Conservation (phyloP, 2,113 vertebrate species). For the Aix galericulata region DNA sequence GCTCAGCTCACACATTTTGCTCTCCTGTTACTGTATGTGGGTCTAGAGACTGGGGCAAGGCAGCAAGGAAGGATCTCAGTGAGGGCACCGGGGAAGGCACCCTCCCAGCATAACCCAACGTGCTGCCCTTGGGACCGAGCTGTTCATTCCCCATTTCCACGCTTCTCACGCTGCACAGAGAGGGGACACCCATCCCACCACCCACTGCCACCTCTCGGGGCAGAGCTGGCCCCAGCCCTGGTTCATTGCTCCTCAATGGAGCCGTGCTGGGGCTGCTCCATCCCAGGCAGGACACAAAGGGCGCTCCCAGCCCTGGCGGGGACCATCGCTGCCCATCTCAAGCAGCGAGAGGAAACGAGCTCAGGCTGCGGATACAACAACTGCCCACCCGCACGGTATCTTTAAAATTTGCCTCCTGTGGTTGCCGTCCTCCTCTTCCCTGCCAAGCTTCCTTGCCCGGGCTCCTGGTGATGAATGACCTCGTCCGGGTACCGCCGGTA, state of each 20-base stretch:
- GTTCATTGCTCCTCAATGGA: neutral
- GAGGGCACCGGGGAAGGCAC: neutral
- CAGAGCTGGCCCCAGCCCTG: fast-evolving
- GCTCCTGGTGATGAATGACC: constrained; percentile 5
- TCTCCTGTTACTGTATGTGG: fast-evolving
- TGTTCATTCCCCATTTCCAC: fast-evolving
- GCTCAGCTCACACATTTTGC: neutral
- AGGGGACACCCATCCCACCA: neutral
- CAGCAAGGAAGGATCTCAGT: fast-evolving
- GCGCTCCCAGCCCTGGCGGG: neutral
- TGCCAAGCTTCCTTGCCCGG: neutral
- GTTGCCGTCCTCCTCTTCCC: neutral
- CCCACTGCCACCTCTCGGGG: fast-evolving
- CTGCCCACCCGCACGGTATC: neutral
- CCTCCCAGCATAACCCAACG: neutral
- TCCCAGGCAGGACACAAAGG: fast-evolving
- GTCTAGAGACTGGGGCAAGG: neutral
- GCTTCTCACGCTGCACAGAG: neutral
- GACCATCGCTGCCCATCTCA: neutral
- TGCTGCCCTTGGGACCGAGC: neutral
- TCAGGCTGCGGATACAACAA: neutral
- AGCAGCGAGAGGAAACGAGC: neutral
- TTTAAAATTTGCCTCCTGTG: neutral
- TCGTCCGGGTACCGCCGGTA: neutral
- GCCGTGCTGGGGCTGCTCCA: fast-evolving